Evolutionary conservation across 2,797 vertebrate species (phyloP).

Genomic region (Amphiprion clarkii): DNA sequence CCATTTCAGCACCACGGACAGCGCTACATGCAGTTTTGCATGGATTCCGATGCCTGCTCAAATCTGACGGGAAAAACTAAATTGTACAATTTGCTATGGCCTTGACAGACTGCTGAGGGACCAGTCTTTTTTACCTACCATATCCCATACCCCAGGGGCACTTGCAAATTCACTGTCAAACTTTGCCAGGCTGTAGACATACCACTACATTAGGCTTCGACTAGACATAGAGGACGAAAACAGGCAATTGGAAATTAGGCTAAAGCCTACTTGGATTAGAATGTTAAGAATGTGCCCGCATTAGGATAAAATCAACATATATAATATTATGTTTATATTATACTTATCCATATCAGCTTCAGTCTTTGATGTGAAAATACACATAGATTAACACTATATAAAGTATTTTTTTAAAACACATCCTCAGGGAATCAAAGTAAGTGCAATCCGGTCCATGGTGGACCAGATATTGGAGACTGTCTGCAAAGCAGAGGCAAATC

Average conservation of each 20-base stretch:
- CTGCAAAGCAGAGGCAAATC: slow-evolving; percentile 77
- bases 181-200: slow-evolving; percentile 33
- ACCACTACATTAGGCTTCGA: slow-evolving; percentile 15
- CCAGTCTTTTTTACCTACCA: slow-evolving; percentile 29
- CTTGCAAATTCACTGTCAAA: slow-evolving; percentile 32
- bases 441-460: slow-evolving; percentile 34
- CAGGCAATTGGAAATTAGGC: slow-evolving; percentile 23
- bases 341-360: background rate
- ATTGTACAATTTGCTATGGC: background rate
- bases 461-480: slow-evolving; percentile 66
- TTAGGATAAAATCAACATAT: background rate
- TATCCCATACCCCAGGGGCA: slow-evolving; percentile 26
- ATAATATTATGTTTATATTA: background rate
- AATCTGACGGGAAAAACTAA: slow-evolving; percentile 16
- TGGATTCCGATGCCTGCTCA: slow-evolving; percentile 1
- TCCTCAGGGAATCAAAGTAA: slow-evolving; percentile 32
- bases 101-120: slow-evolving; percentile 23
- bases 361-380: background rate
- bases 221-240: slow-evolving; percentile 41
- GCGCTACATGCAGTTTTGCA: slow-evolving; percentile 24
- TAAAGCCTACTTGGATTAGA: slow-evolving; percentile 16
- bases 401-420: slow-evolving; percentile 1
- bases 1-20: slow-evolving; percentile 74
- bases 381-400: background rate
- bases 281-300: background rate